phyloP scores from a whole-genome alignment of 2,888 invertebrate species.

The Diarsia brunnea region DNA sequence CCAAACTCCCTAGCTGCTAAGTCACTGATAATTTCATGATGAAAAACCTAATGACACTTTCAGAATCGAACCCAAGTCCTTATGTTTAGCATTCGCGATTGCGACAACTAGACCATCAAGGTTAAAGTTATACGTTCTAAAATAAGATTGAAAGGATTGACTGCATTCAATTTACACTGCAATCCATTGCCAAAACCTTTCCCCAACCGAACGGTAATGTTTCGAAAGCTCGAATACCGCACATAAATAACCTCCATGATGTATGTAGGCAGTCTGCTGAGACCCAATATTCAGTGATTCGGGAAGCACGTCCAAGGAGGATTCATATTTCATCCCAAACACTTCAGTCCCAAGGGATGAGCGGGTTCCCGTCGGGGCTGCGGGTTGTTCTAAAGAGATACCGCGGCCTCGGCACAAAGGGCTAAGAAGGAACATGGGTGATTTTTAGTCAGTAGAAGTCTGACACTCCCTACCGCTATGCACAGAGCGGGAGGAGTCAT shows the following conservation, averaged over 20 bases:
- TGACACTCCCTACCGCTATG: no score
- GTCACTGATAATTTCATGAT: no score
- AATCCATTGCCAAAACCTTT: slow-evolving; percentile 41
- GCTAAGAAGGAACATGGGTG: no score
- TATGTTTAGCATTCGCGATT: no score
- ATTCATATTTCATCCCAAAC: slow-evolving; percentile 79
- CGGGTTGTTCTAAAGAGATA: no score
- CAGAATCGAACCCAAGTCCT: no score
- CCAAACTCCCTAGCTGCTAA: no score
- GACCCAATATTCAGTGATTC: slow-evolving; percentile 80
- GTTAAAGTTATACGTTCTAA: not conserved
- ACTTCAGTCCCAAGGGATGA: slow-evolving; percentile 67
- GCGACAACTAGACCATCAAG: no score
- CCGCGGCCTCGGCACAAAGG: no score
- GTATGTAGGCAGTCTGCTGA: slow-evolving; percentile 75
- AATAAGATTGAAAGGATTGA: not conserved
- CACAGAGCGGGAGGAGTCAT: no score
- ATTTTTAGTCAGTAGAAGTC: no score
- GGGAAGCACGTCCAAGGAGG: slow-evolving; percentile 74
- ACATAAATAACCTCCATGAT: slow-evolving; percentile 77
- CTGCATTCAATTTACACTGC: slow-evolving; percentile 46
- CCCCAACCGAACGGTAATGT: slow-evolving; percentile 39
- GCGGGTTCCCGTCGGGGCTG: slow-evolving; percentile 41
- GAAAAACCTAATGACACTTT: no score
- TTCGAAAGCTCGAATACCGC: slow-evolving; percentile 57